Evolutionary conservation across 53 echinoderm and acorn worm genomes (phyloP), one percentile per base, ranked within the genome.

Genomic region (Echinarachnius parma): DNA sequence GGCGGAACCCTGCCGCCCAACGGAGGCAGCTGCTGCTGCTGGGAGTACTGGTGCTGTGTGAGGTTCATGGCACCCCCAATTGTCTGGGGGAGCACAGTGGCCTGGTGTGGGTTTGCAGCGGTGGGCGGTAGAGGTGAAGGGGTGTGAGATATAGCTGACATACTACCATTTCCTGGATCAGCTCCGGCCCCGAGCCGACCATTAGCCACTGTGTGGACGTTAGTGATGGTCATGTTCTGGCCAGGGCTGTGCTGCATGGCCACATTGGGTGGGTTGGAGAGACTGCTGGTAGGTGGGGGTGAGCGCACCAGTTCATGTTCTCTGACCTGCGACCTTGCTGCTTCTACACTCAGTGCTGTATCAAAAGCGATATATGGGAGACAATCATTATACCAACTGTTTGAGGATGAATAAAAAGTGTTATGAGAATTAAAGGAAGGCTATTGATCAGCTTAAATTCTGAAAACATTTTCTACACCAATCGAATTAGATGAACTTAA

Each of bases 241-340:
- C 28, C 22, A 1, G 22, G 11, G 14, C 27, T 65, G 31, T 65
- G 34, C 9, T 46, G 28, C 30, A 35, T 1, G 1, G 68, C 52
- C 49, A 33, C 65, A n/a, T n/a, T n/a, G n/a, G n/a, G n/a, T n/a
- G n/a, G n/a, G n/a, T n/a, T n/a, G n/a, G n/a, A n/a, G n/a, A n/a
- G n/a, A n/a, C n/a, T n/a, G n/a, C n/a, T n/a, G n/a, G n/a, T n/a
- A n/a, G n/a, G n/a, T n/a, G 90, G 82, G 16, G 90, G 78, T 33
- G 86, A 71, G 76, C 85, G 72, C 15, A 86, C 79, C 28, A 86
- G 47, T 59, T 77, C 78, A 32, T 87, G 84, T 49, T 96, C 98
- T 64, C 87, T 78, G 31, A 90, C 98, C 50, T 91, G 91, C 2
- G 87, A 91, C 35, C 77, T 85, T 21, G 98, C 98, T 54, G 98